Evolutionary conservation across 2,888 invertebrate species (phyloP), one percentile per base, ranked within the genome.

Genomic region (Andricus quercusramuli): DNA sequence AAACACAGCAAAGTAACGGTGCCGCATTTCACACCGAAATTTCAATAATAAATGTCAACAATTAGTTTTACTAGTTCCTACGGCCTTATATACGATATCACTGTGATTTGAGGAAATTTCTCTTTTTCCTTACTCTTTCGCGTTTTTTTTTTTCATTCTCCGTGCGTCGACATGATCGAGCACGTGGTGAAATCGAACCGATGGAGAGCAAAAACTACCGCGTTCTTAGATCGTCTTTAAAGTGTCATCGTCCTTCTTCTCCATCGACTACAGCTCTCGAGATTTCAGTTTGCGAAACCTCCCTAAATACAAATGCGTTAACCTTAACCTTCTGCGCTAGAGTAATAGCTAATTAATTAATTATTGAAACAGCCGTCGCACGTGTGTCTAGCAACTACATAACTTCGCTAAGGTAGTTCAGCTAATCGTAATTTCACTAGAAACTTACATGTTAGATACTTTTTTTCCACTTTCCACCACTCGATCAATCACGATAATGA

Each of bases 341-440:
- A 56, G 74, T 74, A 74, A 56, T 70, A 70, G 29, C 29, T 70
- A 41, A 25, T 68, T 84, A 85, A 83, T 85, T 85, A 83, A 85
- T 89, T 90, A 89, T 91, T 90, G 89, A 90, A 92, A 91, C 92
- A 92, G 90, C 90, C 90, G 89, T 90, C 89, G 90, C 90, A 90
- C 90, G 89, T 86, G 85, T 86, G 86, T 87, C 90, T 91, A 92
- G 86, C 89, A 88, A 90, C 92, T 92, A 92, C 89, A 90, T 92
- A 91, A 91, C 91, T 90, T 86, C 83, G 83, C 90, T 91, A 91
- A 86, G 84, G 83, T 84, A 85, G 79, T 85, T 85, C 88, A 81
- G 86, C 87, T 90, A 89, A 82, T 85, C 83, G 83, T 86, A 82
- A 86, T 87, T 87, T 89, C 84, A 84, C 92, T 92, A 92, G 80